These are phyloP conservation scores for Cryptomyrus ogoouensis DNA, from an alignment of 2,113 vertebrate genomes.

Conservation along the genomic window DNA sequence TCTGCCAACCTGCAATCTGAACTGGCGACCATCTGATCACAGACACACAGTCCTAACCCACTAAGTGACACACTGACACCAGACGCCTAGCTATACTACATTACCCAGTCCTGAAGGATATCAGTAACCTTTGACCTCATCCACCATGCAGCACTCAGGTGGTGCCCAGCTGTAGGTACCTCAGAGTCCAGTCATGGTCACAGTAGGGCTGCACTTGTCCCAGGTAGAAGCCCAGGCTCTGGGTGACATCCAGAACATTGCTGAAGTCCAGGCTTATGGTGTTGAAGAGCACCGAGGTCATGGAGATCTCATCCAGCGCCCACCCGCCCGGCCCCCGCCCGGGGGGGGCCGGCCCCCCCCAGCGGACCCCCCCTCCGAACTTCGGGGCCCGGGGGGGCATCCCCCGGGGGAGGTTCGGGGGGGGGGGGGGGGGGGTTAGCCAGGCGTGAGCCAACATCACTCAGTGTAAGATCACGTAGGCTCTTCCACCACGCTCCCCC, in stretches of 20 bases:
- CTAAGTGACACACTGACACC: background rate
- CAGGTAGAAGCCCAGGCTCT: conserved; percentile 93
- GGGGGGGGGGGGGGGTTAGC: background rate
- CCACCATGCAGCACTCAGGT: background rate
- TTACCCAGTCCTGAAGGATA: background rate
- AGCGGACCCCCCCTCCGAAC: conserved; percentile 92
- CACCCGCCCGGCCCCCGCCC: no score
- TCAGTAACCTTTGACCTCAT: background rate
- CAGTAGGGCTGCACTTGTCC: conserved; percentile 95
- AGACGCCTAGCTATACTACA: background rate
- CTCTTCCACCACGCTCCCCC: background rate
- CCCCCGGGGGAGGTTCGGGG: no score
- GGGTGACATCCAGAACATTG: conserved; percentile 90
- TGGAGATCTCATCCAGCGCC: conserved; percentile 95
- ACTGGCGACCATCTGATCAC: background rate
- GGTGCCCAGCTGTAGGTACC: conserved; percentile 52
- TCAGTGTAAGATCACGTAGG: background rate
- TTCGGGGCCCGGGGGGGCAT: conserved; percentile 82
- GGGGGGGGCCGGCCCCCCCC: no score
- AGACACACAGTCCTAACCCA: background rate
- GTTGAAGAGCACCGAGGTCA: conserved; percentile 95
- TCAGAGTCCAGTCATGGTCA: conserved; percentile 92
- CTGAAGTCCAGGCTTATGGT: conserved; percentile 95
- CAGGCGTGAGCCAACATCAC: background rate
- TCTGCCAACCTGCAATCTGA: background rate